phyloP scores from a whole-genome alignment of 2,797 vertebrate genomes.

The Todus mexicanus region DNA sequence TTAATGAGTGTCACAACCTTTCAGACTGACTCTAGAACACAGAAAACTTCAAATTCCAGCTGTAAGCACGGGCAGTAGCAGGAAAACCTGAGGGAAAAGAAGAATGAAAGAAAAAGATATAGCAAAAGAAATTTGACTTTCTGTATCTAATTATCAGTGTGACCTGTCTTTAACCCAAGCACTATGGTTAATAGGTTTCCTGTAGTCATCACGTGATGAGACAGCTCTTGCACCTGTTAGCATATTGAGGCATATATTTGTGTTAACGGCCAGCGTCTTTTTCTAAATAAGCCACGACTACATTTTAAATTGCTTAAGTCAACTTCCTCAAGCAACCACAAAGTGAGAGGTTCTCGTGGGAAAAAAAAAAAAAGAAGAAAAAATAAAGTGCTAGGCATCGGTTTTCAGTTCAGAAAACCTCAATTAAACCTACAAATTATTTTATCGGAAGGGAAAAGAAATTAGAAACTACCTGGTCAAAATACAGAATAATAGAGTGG shows the following conservation, averaged over 20 bases:
- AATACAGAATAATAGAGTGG: background rate
- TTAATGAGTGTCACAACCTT: slow-evolving; percentile 27
- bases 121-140: background rate
- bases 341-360: slow-evolving; percentile 76
- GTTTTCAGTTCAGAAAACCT: slow-evolving; percentile 49
- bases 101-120: background rate
- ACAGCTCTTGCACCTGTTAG: slow-evolving; percentile 67
- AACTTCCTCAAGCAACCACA: slow-evolving; percentile 80
- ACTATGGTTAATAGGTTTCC: slow-evolving; percentile 69
- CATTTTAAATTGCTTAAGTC: slow-evolving; percentile 73
- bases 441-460: slow-evolving; percentile 1
- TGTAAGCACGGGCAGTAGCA: background rate
- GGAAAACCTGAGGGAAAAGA: background rate
- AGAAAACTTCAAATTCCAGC: background rate
- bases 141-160: slow-evolving; percentile 43
- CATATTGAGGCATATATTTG: slow-evolving; percentile 51
- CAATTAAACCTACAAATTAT: slow-evolving; percentile 14
- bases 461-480: background rate
- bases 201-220: slow-evolving; percentile 47
- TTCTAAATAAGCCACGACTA: slow-evolving; percentile 67
- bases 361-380: slow-evolving; percentile 62
- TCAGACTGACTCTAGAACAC: background rate
- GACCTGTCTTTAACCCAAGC: slow-evolving; percentile 68
- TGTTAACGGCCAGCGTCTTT: slow-evolving; percentile 45
- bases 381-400: slow-evolving; percentile 13